phyloP scores from a whole-genome alignment of 2,113 vertebrate species.

The Sylvietta virens region DNA sequence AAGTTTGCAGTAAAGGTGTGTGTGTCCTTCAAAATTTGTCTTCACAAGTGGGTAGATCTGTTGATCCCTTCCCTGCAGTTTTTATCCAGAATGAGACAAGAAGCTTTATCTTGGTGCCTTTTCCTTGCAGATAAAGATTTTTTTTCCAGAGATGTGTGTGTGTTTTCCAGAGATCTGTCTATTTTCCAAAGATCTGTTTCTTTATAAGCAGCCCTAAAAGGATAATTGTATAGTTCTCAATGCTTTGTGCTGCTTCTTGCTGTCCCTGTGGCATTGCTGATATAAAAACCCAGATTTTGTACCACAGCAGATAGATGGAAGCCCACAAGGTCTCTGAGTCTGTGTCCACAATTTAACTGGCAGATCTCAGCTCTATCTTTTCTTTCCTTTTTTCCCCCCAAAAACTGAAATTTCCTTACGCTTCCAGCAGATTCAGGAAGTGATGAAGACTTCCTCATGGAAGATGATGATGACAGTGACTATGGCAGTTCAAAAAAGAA shows the following conservation, averaged over 20 bases:
- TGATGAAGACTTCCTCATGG: conserved; percentile 95
- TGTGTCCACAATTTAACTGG: background rate
- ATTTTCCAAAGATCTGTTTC: background rate
- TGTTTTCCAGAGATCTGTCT: background rate
- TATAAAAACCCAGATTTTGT: background rate
- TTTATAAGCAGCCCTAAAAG: background rate
- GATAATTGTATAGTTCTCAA: background rate
- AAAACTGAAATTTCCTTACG: background rate
- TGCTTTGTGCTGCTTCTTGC: background rate
- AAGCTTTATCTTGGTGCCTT: background rate
- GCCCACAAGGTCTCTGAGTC: background rate
- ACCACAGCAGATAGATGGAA: background rate
- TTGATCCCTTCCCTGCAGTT: background rate
- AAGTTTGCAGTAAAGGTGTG: background rate
- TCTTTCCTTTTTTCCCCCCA: background rate
- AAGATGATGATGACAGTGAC: conserved; percentile 98
- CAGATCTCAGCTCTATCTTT: background rate
- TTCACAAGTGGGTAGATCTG: background rate
- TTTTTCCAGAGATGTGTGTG: background rate
- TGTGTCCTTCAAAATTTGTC: background rate
- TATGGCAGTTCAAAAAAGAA: conserved; percentile 98
- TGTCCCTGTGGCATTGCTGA: background rate
- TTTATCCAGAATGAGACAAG: background rate
- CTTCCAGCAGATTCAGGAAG: conserved; percentile 92
- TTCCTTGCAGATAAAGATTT: conserved; percentile 75